phyloP scores from a whole-genome alignment of 2,113 vertebrate genomes.

The Smithornis capensis region DNA sequence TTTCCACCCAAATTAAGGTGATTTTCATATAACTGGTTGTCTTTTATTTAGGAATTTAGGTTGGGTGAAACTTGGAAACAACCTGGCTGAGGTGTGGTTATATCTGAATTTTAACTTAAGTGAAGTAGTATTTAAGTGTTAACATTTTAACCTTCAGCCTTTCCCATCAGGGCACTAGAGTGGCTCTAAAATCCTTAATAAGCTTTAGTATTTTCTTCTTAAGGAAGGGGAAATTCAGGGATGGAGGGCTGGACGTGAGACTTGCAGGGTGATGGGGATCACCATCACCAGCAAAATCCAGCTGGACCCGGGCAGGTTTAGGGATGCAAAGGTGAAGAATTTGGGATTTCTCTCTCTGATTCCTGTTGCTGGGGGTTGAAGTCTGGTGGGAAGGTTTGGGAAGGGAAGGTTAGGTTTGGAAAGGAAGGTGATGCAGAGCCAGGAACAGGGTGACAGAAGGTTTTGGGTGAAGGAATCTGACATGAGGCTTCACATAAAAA shows the following conservation, averaged over 20 bases:
- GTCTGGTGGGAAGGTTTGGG: neutral
- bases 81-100: too few species aligned
- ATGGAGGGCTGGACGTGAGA: fast-evolving
- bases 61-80: neutral
- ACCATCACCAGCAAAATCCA: neutral
- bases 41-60: neutral
- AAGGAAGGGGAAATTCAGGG: neutral
- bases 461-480: neutral
- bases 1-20: neutral
- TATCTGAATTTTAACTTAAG: neutral
- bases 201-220: neutral
- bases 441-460: neutral
- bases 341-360: neutral
- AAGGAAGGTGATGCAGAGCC: fast-evolving
- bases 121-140: neutral
- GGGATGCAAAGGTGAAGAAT: neutral
- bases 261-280: too few species aligned
- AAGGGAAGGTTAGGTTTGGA: neutral
- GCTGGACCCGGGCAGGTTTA: neutral
- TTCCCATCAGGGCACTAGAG: neutral
- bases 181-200: neutral
- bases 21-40: fast-evolving
- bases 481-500: neutral
- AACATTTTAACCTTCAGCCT: neutral
- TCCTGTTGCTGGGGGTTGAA: fast-evolving